Base-by-base conservation (phyloP, 2,113 vertebrate genomes). In the Psettodes erumei region DNA sequence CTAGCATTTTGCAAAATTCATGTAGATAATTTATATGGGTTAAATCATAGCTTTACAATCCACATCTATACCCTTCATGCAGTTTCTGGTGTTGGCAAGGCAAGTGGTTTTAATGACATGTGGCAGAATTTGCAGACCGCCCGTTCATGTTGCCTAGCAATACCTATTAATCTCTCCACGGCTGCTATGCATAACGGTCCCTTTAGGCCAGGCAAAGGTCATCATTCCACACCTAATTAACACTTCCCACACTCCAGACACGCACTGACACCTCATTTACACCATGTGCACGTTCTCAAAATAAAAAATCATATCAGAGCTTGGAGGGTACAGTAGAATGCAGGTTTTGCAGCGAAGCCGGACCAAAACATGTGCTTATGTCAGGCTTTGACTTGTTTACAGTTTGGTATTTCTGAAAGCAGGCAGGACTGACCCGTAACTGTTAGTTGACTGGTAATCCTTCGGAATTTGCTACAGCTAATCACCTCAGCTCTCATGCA, bases 331-430 rank as follows among this genome's bases (percentile, higher is more conserved):
- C 67, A 81, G 66, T 47, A 82, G 67, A 77, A 80, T 74, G 59
- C 54, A 80, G 32, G 28, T 75, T 42, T n/a, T 79, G 64, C 51
- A 64, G 38, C 27, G 43, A 75, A 71, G 59, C 58, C 6, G 35
- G 60, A 61, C 61, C 65, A 59, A 83, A 87, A 87, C 71, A 64
- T 74, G 71, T 76, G 70, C 86, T 88, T 86, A 83, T 81, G 83
- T 90, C 89, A 86, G 86, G 87, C 85, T 88, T 91, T 87, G 87
- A 89, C 86, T 83, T 89, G 87, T 89, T 91, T 90, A 84, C 85
- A 75, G 72, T 88, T 82, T 78, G 81, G 86, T 67, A 89, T 91
- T 89, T 84, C 56, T 72, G 73, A 69, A 84, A 53, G 72, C 77
- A 86, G 77, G 65, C 72, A 61, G 68, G 35, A 43, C 75, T 88